A percentile compares a stretch with the other conserved stretches of the same genome.
Evolutionary conservation across 64 coral and sea anemone genomes (phyloP).

Genomic region (Orbicella faveolata): DNA sequence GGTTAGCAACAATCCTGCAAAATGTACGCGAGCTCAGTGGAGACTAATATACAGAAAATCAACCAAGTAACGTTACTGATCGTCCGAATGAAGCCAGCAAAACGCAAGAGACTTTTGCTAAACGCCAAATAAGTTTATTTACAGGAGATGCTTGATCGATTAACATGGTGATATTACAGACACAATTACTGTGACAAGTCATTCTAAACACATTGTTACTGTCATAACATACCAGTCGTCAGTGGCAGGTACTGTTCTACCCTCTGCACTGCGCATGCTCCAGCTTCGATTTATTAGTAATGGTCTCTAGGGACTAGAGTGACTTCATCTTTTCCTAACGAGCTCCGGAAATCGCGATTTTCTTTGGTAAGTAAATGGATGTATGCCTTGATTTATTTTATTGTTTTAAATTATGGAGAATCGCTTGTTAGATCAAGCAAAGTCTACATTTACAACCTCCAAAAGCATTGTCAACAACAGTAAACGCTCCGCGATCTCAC

Average conservation of each 20-base stretch:
- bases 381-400: not conserved
- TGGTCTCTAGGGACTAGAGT: constrained; percentile 12
- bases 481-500: not conserved
- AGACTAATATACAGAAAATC: too few relatives aligned
- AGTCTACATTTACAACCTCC: not conserved
- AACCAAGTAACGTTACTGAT: too few relatives aligned
- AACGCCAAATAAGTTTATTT: not conserved
- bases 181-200: not conserved
- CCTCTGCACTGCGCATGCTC: not conserved
- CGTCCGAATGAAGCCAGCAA: not conserved
- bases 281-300: constrained; percentile 24
- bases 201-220: constrained; percentile 2
- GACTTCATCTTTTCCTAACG: constrained; percentile 6
- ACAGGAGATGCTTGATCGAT: not conserved
- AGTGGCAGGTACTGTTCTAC: not conserved
- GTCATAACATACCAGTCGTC: constrained; percentile 31
- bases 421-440: not conserved
- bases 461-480: constrained; percentile 7
- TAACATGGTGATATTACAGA: not conserved
- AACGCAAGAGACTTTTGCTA: not conserved
- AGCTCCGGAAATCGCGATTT: not conserved
- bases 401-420: not conserved
- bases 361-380: constrained; percentile 5
- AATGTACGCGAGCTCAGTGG: too few relatives aligned
- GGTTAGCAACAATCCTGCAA: too few relatives aligned